These are phyloP conservation scores for Doryteuthis pealeii DNA, from an alignment of 1,140 invertebrate species.

Conservation along the genomic window DNA sequence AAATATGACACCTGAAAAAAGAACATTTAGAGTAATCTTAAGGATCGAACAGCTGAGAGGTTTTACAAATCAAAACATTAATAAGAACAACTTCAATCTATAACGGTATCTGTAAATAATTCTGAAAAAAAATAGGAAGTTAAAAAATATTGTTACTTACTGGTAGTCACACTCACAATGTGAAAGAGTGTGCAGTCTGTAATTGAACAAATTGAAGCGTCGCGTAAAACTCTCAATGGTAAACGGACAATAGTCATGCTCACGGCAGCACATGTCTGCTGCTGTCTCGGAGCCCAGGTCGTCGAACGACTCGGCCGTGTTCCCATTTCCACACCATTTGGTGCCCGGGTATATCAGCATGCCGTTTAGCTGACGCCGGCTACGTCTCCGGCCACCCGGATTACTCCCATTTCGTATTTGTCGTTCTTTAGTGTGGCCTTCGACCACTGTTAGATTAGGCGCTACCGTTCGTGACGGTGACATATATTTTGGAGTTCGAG, in stretches of 20 bases:
- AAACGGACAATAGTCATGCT: slow-evolving; percentile 81
- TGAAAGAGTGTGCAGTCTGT: slow-evolving; percentile 80
- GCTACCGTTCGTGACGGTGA: not conserved
- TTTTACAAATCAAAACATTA: too few relatives aligned
- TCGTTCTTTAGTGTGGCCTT: not conserved
- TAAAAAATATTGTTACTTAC: slow-evolving; percentile 69
- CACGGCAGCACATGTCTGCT: slow-evolving; percentile 80
- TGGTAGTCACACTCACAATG: slow-evolving; percentile 85
- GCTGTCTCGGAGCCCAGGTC: slow-evolving; percentile 75
- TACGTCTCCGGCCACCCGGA: slow-evolving; percentile 11
- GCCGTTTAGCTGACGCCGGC: slow-evolving; percentile 24
- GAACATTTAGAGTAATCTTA: too few relatives aligned
- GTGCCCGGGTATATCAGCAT: slow-evolving; percentile 39
- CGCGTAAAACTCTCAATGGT: slow-evolving; percentile 76
- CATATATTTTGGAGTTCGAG: not conserved
- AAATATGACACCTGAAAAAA: too few relatives aligned
- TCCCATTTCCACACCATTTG: slow-evolving; percentile 78
- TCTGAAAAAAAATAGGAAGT: too few relatives aligned
- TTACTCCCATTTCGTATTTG: slow-evolving; percentile 7
- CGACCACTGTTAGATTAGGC: not conserved
- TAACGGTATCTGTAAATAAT: too few relatives aligned
- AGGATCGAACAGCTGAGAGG: too few relatives aligned
- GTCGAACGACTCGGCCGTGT: slow-evolving; percentile 72
- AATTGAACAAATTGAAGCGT: slow-evolving; percentile 81
- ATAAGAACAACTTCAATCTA: too few relatives aligned